A percentile compares a stretch with the other conserved stretches of the same genome.
Evolutionary conservation across 2,113 vertebrate genomes (phyloP).

Genomic region (Alosa alosa): DNA sequence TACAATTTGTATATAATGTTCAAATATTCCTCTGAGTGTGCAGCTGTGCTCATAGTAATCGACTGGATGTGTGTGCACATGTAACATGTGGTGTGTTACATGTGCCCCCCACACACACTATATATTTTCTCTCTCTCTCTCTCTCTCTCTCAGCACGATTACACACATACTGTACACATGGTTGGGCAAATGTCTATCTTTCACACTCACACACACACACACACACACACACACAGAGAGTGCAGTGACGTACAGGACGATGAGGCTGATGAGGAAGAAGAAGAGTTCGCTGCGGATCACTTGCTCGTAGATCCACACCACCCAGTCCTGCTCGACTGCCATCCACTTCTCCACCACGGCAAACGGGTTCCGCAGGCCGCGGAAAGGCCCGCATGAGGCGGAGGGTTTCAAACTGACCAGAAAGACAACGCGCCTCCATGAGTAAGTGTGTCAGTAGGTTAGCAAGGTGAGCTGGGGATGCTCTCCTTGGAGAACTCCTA

Average conservation of each 20-base stretch:
- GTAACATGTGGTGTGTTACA: no score
- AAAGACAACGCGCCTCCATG: neutral
- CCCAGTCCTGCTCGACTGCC: conserved; percentile 67
- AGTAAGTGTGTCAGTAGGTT: neutral
- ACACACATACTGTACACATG: neutral
- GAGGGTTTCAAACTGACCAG: conserved; percentile 80
- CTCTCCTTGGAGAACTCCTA: neutral
- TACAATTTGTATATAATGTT: no score
- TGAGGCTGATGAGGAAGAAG: conserved; percentile 79
- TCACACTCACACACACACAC: neutral
- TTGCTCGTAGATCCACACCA: conserved; percentile 83
- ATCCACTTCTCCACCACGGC: conserved; percentile 78
- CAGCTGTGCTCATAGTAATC: no score
- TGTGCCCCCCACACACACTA: neutral
- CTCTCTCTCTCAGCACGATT: neutral
- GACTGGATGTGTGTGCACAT: no score
- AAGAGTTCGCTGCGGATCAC: conserved; percentile 84
- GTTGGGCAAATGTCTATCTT: no score
- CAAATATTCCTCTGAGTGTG: neutral
- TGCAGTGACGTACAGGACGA: conserved; percentile 80
- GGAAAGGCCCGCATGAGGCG: conserved; percentile 83
- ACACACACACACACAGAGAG: neutral
- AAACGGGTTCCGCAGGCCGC: conserved; percentile 74
- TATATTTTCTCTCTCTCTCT: no score
- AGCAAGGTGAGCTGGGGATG: neutral